These are phyloP conservation scores for Aphidius ervi DNA, from an alignment of 1,140 invertebrate species.

Conservation along the genomic window DNA sequence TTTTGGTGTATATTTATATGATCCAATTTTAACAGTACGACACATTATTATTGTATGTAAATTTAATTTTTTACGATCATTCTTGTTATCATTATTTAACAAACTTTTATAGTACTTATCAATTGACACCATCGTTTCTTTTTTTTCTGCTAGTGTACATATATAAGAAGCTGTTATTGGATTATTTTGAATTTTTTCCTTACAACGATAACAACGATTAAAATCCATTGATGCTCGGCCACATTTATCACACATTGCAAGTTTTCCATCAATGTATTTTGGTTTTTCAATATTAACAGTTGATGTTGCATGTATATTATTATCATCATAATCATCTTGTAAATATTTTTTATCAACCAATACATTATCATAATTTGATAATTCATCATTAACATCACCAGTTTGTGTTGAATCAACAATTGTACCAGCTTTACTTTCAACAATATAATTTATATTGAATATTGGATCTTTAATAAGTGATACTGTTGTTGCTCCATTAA, in stretches of 20 bases:
- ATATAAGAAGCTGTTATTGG: constrained; percentile 45
- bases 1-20: constrained; percentile 67
- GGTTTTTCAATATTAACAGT: constrained; percentile 42
- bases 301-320: constrained; percentile 9
- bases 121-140: constrained; percentile 35
- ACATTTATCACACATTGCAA: constrained; percentile 68
- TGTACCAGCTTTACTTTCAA: constrained; percentile 49
- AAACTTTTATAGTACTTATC: constrained; percentile 35
- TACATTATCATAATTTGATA: background rate
- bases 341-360: constrained; percentile 3
- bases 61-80: constrained; percentile 27
- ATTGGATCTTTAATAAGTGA: constrained; percentile 66
- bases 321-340: constrained; percentile 9
- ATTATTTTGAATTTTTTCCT: constrained; percentile 53
- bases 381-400: constrained; percentile 28
- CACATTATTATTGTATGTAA: constrained; percentile 56
- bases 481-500: constrained; percentile 57
- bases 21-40: constrained; percentile 71
- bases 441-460: constrained; percentile 71
- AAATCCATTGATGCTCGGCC: constrained; percentile 69
- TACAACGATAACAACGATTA: constrained; percentile 65
- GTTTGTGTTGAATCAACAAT: constrained; percentile 24
- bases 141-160: constrained; percentile 25
- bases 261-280: constrained; percentile 62
- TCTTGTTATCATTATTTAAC: constrained; percentile 35